Base-by-base conservation (phyloP, 1,140 invertebrate genomes). In the Leptinotarsa undecemlineata region DNA sequence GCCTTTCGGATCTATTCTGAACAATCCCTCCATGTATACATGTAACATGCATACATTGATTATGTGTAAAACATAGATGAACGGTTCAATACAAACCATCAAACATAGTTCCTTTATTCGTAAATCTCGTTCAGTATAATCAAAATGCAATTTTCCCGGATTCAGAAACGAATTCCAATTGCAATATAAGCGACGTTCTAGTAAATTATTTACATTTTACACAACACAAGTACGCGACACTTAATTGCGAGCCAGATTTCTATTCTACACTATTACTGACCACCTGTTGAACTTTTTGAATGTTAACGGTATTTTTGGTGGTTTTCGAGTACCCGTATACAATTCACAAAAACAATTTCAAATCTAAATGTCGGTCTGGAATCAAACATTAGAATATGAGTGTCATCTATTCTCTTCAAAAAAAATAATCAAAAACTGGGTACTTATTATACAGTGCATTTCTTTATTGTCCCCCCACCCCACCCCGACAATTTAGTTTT, bases 191-290 rank as follows among this genome's bases (percentile, higher is more conserved):
- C 63, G 23, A n/a, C 21, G 63, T 66, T 33, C 63, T 21, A 66
- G 63, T 66, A 23, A 66, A 66, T 66, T 66, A 66, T 66, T 66
- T 66, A 66, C 63, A 33, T 20, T 66, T 33, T 23, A 33, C 63
- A 66, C 63, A 66, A 66, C 13, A 21, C 63, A 66, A 17, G 26
- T 66, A 66, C 63, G 51, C 17, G 51, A 57, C 51, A 57, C n/a
- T 3, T 57, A 57, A 57, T 57, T 57, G 51, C 51, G 15, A 57
- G 17, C 51, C 51, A 57, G 51, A 57, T 57, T 57, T 57, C 51
- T 15, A 57, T 57, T 57, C 51, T 57, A 57, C 51, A 57, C 6
- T 57, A 57, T 57, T 57, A 57, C 17, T 57, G 51, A 57, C 51
- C 51, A 57, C 51, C 51, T 57, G 51, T 57, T 57, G 51, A 19